Conservation (phyloP, 2,113 vertebrate species). For the Sinocyclocheilus anshuiensis region DNA sequence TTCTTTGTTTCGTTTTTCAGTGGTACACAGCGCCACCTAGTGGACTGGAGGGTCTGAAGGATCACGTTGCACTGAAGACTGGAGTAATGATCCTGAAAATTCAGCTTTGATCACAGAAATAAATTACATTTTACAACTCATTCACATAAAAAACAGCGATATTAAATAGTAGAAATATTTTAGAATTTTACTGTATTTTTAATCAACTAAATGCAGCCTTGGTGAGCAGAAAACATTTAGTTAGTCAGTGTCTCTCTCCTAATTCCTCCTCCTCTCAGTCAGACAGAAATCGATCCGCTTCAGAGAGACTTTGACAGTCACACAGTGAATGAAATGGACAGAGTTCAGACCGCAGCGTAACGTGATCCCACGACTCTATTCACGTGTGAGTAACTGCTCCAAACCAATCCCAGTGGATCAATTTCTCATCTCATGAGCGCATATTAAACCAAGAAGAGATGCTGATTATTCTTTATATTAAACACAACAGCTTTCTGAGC, state of each 20-base stretch:
- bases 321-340: not conserved
- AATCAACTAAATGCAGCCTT: not conserved
- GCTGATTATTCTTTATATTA: not conserved
- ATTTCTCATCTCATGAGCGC: not conserved
- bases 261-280: not conserved
- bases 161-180: not conserved
- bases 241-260: not conserved
- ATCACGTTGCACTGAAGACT: too few relatives aligned
- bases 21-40: not conserved
- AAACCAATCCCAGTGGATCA: constrained; percentile 5
- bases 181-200: not conserved
- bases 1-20: too few relatives aligned
- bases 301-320: not conserved
- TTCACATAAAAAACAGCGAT: not conserved
- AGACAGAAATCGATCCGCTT: not conserved
- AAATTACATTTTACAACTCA: not conserved
- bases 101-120: not conserved
- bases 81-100: not conserved
- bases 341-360: not conserved
- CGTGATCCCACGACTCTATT: not conserved
- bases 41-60: not conserved
- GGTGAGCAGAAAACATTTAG: not conserved
- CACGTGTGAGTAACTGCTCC: not conserved
- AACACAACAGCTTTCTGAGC: not conserved
- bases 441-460: not conserved